These are phyloP conservation scores for Pegoplata infirma DNA, from an alignment of 2,888 invertebrate species.

Conservation along the genomic window DNA sequence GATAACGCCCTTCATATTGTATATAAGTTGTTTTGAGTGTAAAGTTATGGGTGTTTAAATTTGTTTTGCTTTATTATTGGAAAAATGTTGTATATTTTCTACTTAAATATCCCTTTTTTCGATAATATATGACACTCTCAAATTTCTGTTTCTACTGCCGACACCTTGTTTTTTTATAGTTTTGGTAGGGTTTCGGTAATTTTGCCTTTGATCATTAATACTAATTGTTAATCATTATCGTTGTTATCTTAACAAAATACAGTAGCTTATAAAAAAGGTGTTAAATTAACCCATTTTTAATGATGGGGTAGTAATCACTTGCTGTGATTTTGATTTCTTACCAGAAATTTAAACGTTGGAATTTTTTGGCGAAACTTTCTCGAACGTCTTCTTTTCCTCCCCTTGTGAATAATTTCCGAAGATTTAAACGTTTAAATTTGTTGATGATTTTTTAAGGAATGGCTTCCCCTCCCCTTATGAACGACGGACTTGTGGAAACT, in stretches of 20 bases:
- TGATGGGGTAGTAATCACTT: too few species aligned
- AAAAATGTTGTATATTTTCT: constrained; percentile 17
- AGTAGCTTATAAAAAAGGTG: constrained; percentile 4
- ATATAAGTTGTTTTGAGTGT: too few species aligned
- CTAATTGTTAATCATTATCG: constrained; percentile 51
- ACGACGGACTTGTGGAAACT: too few species aligned
- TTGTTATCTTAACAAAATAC: constrained; percentile 20
- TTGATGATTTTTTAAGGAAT: too few species aligned
- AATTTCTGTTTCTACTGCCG: constrained; percentile 30
- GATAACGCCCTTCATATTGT: constrained; percentile 38
- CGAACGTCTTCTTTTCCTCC: too few species aligned
- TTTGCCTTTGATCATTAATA: constrained; percentile 50
- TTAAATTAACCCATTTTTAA: not conserved
- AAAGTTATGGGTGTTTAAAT: not conserved
- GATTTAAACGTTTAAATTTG: too few species aligned
- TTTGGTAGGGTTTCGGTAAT: constrained; percentile 21
- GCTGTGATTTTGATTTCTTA: too few species aligned
- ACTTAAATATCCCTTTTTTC: constrained; percentile 15
- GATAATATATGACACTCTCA: constrained; percentile 47
- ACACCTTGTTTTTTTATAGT: constrained; percentile 3
- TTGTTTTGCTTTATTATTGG: not conserved
- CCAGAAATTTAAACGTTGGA: too few species aligned
- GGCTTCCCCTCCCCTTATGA: too few species aligned
- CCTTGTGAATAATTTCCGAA: too few species aligned
- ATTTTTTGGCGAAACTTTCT: too few species aligned